Base-by-base conservation (phyloP, 2,888 invertebrate genomes). In the Brenthis ino region DNA sequence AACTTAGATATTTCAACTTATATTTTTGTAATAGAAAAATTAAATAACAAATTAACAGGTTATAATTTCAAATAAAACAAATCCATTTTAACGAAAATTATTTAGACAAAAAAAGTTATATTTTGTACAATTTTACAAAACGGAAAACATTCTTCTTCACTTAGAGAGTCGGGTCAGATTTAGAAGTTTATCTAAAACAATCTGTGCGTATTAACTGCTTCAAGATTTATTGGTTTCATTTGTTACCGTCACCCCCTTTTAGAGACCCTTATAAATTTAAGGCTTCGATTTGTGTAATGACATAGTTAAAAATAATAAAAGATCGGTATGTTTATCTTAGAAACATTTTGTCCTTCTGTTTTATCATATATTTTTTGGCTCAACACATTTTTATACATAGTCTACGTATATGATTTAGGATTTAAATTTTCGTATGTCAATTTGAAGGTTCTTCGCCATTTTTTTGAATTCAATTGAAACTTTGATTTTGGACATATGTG, bases 231-330 rank as follows among this genome's bases (percentile, higher is more conserved):
- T 56, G 37, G 55, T 24, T 56, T 28, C 48, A 61, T 67, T 67
- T 61, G 55, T 67, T 55, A 20, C 61, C 14, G 50, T 55, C 60
- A 56, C 37, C 50, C 54, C 24, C 60, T 55, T 63, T 54, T 50
- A 67, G 67, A 61, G 37, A 48, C 53, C 60, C 60, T 61, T 55
- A 61, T 67, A 67, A 67, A 61, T 66, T 47, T 28, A 54, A 65
- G 57, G 60, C 20, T 56, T 67, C 60, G 61, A 67, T 61, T 53
- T 16, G 20, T 50, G 12, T 53, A 54, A 47, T 58, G 3, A 8
- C 13, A 24, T 8, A 57, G 14, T 53, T 6, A 12, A 12, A 47
- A 20, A 53, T 48, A 24, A 53, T 20, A 24, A 12, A 43, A 43
- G 14, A 8, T 43, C 37, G 11, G 50, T 58, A 2, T 54, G 43